A percentile compares a stretch with the other conserved stretches of the same genome.
Conservation (phyloP, 2,113 vertebrate genomes). For the Verasper variegatus region DNA sequence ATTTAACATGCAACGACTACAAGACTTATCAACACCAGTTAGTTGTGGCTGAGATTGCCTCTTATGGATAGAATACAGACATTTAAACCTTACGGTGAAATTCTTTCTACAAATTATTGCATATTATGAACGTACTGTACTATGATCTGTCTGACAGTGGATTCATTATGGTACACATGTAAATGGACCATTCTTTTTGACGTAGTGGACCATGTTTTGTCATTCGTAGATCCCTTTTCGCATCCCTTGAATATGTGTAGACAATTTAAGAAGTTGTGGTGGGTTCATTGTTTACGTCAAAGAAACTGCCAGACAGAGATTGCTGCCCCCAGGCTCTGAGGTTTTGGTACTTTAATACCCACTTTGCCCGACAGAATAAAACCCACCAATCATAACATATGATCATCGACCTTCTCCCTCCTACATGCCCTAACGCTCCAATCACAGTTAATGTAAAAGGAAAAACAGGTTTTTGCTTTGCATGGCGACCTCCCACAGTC, state of each 20-base stretch:
- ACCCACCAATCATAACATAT: slow-evolving; percentile 52
- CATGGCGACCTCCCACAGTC: slow-evolving; percentile 54
- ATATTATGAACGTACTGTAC: too few relatives aligned
- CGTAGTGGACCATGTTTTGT: not conserved
- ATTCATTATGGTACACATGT: not conserved
- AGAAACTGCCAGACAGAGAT: slow-evolving; percentile 50
- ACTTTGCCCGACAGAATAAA: slow-evolving; percentile 47
- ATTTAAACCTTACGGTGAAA: too few relatives aligned
- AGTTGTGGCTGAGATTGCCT: not conserved
- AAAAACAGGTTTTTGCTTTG: slow-evolving; percentile 37
- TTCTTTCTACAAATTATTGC: not conserved
- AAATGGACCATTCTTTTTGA: not conserved
- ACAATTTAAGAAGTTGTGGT: slow-evolving; percentile 30
- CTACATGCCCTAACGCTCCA: slow-evolving; percentile 18
- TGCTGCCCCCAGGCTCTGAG: slow-evolving; percentile 62
- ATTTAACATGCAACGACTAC: not conserved
- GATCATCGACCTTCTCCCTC: slow-evolving; percentile 29
- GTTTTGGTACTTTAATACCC: slow-evolving; percentile 55
- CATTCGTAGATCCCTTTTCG: not conserved
- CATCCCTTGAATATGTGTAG: too few relatives aligned
- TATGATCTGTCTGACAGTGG: not conserved
- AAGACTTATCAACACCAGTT: not conserved
- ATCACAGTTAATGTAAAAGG: slow-evolving; percentile 1
- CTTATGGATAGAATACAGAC: not conserved
- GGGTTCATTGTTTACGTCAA: slow-evolving; percentile 60